A percentile compares a stretch with the other conserved stretches of the same genome.
Conservation (phyloP, 2,888 invertebrate species). For the Drosophila atripex region DNA sequence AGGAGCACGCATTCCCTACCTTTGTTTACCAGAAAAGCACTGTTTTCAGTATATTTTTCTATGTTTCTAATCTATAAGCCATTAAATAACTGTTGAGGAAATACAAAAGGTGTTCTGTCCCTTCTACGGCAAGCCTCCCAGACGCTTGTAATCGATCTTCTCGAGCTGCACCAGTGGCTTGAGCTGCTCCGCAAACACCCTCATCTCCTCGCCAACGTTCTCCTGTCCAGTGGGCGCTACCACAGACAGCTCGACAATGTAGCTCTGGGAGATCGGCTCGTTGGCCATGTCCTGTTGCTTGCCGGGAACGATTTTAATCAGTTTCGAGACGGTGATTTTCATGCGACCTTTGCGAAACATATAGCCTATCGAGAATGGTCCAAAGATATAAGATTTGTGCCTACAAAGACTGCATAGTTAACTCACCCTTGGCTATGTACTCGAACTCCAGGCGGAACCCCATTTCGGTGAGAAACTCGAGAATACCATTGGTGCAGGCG, state of each 20-base stretch:
- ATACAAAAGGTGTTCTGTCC: neutral
- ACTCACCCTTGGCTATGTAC: constrained; percentile 92
- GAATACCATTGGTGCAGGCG: constrained; percentile 94
- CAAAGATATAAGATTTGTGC: neutral
- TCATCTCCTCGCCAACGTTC: constrained; percentile 97
- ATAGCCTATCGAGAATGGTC: constrained; percentile 84
- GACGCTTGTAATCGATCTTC: constrained; percentile 94
- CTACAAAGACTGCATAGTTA: neutral
- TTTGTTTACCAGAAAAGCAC: neutral
- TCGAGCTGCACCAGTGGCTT: constrained; percentile 95
- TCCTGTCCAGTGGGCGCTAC: constrained; percentile 95
- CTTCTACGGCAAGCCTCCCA: constrained; percentile 82
- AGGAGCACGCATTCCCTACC: neutral
- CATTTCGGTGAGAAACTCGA: constrained; percentile 95
- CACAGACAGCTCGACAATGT: constrained; percentile 95
- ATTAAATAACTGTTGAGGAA: constrained; percentile 21
- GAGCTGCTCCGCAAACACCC: constrained; percentile 96
- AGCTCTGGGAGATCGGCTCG: constrained; percentile 95
- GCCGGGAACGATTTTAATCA: constrained; percentile 92
- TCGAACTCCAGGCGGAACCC: constrained; percentile 97
- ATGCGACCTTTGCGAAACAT: constrained; percentile 98
- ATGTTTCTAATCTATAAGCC: constrained; percentile 6
- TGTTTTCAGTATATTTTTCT: constrained; percentile 3
- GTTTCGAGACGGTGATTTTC: constrained; percentile 98
- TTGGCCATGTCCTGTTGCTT: constrained; percentile 87